These are phyloP conservation scores for Amazona ochrocephala DNA, from an alignment of 2,797 vertebrate species.

Conservation along the genomic window DNA sequence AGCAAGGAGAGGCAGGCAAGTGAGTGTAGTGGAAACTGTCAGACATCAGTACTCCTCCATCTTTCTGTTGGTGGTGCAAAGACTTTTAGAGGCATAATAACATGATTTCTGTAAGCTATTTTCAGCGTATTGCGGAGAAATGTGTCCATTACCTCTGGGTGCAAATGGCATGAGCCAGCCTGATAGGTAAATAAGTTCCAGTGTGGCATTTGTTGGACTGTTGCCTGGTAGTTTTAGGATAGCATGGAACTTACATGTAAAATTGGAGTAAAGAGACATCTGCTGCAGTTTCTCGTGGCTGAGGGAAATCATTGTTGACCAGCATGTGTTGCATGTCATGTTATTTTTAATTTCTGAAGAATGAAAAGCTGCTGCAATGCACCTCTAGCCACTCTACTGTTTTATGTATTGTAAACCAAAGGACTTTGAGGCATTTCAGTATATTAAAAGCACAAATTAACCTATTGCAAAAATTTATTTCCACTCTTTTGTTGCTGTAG, in stretches of 20 bases:
- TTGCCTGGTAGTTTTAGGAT: background rate
- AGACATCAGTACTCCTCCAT: background rate
- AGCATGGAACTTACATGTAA: background rate
- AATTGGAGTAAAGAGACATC: conserved; percentile 11
- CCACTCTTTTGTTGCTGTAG: background rate
- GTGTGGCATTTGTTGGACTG: background rate
- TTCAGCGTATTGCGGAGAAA: background rate
- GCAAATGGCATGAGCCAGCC: background rate
- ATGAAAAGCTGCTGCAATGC: background rate
- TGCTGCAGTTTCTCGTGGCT: background rate
- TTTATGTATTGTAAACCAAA: background rate
- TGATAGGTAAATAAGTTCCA: background rate
- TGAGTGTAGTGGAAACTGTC: background rate
- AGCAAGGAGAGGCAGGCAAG: background rate
- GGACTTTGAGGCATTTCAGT: background rate
- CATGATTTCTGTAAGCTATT: background rate
- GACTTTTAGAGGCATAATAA: background rate
- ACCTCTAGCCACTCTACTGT: background rate
- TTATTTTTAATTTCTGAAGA: background rate
- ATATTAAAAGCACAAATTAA: background rate
- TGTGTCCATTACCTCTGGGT: accelerated
- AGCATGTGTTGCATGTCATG: background rate
- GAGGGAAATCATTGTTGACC: conserved; percentile 15
- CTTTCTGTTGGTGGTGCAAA: background rate
- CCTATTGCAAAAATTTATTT: background rate